A percentile compares a stretch with the other conserved stretches of the same genome.
phyloP scores from a whole-genome alignment of 2,888 invertebrate genomes.

The Parascotia fuliginaria region DNA sequence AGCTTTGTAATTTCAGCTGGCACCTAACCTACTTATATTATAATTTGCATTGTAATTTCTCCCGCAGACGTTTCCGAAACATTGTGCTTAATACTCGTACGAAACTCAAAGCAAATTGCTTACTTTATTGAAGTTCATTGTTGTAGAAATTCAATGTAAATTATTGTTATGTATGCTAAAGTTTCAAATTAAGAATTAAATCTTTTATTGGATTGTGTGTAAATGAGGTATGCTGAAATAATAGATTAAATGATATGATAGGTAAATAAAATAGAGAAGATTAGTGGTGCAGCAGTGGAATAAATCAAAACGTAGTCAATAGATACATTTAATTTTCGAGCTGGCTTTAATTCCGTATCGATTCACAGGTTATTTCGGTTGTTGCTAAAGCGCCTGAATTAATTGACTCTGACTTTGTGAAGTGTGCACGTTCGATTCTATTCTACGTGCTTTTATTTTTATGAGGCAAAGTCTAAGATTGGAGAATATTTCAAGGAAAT shows the following conservation, averaged over 20 bases:
- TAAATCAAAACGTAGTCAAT: conserved; percentile 66
- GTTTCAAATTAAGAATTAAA: conserved; percentile 17
- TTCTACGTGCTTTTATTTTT: conserved; percentile 4
- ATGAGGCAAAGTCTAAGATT: no score
- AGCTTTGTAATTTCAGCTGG: conserved; percentile 53
- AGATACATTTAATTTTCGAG: conserved; percentile 71
- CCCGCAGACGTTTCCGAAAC: conserved; percentile 41
- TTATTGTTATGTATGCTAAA: conserved; percentile 13
- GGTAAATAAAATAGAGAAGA: conserved; percentile 43
- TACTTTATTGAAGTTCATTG: conserved; percentile 42
- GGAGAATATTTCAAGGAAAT: no score
- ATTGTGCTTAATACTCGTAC: conserved; percentile 49
- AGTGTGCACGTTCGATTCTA: conserved; percentile 11
- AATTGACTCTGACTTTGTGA: conserved; percentile 48
- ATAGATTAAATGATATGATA: no score
- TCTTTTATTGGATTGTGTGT: conserved; percentile 11
- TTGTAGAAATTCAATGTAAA: conserved; percentile 17
- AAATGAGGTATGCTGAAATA: conserved; percentile 18
- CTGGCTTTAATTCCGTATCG: conserved; percentile 58
- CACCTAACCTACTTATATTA: conserved; percentile 50
- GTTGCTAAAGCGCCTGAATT: conserved; percentile 59
- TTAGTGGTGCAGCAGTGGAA: conserved; percentile 46
- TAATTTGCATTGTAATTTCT: conserved; percentile 53
- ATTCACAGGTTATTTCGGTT: conserved; percentile 53
- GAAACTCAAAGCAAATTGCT: conserved; percentile 51